Base-by-base conservation (phyloP, 2,888 invertebrate species). In the Hipparchia sbordonii region DNA sequence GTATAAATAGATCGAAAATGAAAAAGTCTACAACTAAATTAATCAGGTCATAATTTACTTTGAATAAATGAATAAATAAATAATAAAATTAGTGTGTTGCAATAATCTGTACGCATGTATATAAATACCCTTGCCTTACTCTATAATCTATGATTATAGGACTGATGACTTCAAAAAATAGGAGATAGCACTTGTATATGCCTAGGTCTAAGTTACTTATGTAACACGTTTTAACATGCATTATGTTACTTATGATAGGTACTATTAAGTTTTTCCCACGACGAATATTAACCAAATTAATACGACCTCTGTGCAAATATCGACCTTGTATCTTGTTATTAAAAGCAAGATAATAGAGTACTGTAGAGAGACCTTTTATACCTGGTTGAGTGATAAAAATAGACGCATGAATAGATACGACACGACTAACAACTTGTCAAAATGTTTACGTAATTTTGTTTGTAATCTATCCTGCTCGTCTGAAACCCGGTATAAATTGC, bases 371-470 rank as follows among this genome's bases (percentile, higher is more conserved):
- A 46, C 13, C 67, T 57, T 46, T 57, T 67, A 46, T 23, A 57
- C 23, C 67, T 67, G 67, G 56, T 67, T 46, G 7, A 23, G 70
- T 56, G 39, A 56, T 62, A 56, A 59, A 65, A 59, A 71, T 57
- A 71, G 56, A 71, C 65, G 48, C 65, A 39, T 70, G 57, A 88
- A 88, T 86, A 85, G 84, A 85, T 84, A 86, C 82, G 84, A 86
- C 85, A 87, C 83, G 86, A 88, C 81, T 80, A 81, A 78, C 74
- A 80, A 79, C 81, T 82, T 86, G 89, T 87, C 87, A 87, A 88
- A 88, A 65, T 65, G 84, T 85, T 89, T 86, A 86, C 86, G 85
- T 87, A 87, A 89, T 78, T 59, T 10, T 51, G 23, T 23, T 56
- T 59, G 65, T n/a, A 8, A 66, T 66, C 59, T 57, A 62, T 33